Base-by-base conservation (phyloP, 1,140 invertebrate genomes). In the Zaprionus inermis region DNA sequence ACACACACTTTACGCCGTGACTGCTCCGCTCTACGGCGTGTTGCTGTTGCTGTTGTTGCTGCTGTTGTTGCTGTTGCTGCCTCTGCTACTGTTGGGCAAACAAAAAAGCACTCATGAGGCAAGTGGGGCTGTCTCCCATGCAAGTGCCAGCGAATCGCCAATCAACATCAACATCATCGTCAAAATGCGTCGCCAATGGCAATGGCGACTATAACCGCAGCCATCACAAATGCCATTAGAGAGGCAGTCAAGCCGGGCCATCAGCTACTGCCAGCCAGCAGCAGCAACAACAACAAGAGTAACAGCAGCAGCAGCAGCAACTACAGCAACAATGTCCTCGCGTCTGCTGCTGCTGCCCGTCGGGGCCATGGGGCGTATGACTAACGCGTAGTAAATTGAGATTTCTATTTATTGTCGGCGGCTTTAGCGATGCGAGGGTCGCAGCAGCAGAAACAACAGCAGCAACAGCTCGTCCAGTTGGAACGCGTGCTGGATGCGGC, bases 311-410 rank as follows among this genome's bases (percentile, higher is more conserved):
- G 11, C 44, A 46, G 28, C 57, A 54, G 20, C 65, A 16, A 51
- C 34, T 38, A 24, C 32, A 38, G 7, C 59, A 34, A 54, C 72
- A 73, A 74, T 59, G 38, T 59, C 57, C 60, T n/a, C n/a, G n/a
- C n/a, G n/a, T n/a, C n/a, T n/a, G n/a, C n/a, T n/a, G n/a, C n/a
- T 57, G 20, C 9, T 66, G 51, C 66, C 74, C n/a, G 12, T 2
- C 38, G 60, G 30, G 30, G 24, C 64, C 28, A 60, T 49, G 36
- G 38, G 38, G 41, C 65, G 63, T 51, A 69, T 57, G 72, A 74
- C 81, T 80, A 89, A 83, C 84, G 83, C 80, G 86, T 89, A 77
- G 84, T 88, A 88, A 83, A 88, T 88, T 89, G 79, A 88, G 83
- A 88, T 88, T 88, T 88, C 84, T 89, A 88, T 88, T 88, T 88